Evolutionary conservation across 2,888 invertebrate genomes (phyloP), one percentile per base, ranked within the genome.

Genomic region (Amblyjoppa fuscipennis): DNA sequence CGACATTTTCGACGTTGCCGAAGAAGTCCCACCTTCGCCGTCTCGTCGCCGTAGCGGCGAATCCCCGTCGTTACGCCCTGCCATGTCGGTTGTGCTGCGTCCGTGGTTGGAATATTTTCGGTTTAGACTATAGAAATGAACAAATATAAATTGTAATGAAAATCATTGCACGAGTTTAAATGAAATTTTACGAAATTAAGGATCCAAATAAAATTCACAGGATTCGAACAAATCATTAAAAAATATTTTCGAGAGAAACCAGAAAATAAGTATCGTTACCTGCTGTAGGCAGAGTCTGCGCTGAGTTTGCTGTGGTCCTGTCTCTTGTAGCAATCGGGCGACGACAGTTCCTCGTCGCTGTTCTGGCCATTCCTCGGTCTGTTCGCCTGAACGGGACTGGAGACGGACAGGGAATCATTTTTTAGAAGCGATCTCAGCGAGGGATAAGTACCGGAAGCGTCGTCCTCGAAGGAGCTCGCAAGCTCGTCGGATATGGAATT

Each of bases 231-330:
- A 78, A 74, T 34, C 3, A 16, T 38, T 74, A 6, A 16, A 25
- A 59, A 3, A 16, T 66, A 0, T 64, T 75, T 51, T 16, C 20
- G 3, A 49, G 16, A 68, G 34, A 64, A 74, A 85, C n/a, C n/a
- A 51, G 20, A 49, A 53, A 38, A 80, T 82, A 83, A 78, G 20
- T 83, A 78, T 82, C 34, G 59, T 38, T 78, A 73, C 98, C 98
- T 98, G 96, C 97, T 97, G 94, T 98, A 98, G 78, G 98, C 98
- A 41, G 98, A 98, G 94, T 98, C 98, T 41, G 96, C 95, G 87
- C 95, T 94, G 64, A 95, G 90, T 87, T 95, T 95, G 74, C 90
- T 88, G 81, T 89, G 87, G 81, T 91, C 92, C 77, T 91, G 91
- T 38, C 89, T 89, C 79, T 93, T 93, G 89, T 90, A 92, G 81